Evolutionary conservation across 2,888 invertebrate genomes (phyloP).

Genomic region (Synanthedon andrenaeformis): DNA sequence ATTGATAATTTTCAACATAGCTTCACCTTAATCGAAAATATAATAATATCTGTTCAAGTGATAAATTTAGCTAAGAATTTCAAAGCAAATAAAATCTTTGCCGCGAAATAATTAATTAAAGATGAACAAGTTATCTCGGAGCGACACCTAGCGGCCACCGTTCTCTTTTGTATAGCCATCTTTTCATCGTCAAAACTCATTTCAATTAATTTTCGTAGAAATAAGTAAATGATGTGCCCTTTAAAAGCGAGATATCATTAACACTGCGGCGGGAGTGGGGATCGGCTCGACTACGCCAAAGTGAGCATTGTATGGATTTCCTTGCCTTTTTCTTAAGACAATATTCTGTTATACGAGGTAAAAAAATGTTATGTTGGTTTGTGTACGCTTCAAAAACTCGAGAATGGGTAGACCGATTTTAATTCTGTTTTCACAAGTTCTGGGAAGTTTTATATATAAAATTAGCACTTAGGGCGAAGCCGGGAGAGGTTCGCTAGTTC

Average conservation of each 20-base stretch:
- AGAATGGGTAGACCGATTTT: no score
- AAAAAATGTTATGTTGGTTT: no score
- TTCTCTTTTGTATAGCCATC: slow-evolving; percentile 59
- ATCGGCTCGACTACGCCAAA: slow-evolving; percentile 5
- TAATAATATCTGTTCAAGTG: slow-evolving; percentile 31
- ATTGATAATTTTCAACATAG: no score
- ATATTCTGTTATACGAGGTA: no score
- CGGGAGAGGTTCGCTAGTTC: no score
- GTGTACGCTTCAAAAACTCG: no score
- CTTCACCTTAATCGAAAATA: slow-evolving; percentile 37
- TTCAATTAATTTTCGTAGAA: slow-evolving; percentile 69
- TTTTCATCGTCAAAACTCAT: slow-evolving; percentile 70
- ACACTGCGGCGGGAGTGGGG: slow-evolving; percentile 36
- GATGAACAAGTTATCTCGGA: slow-evolving; percentile 61
- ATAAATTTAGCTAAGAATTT: slow-evolving; percentile 41
- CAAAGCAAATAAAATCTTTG: slow-evolving; percentile 58
- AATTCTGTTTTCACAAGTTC: no score
- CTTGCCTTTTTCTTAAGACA: background rate
- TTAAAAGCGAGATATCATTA: slow-evolving; percentile 69
- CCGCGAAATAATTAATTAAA: slow-evolving; percentile 65
- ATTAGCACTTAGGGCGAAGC: no score
- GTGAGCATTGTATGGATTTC: slow-evolving; percentile 9
- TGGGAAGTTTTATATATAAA: no score
- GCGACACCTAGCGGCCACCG: slow-evolving; percentile 65
- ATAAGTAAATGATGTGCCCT: slow-evolving; percentile 69